Base-by-base conservation (phyloP, 92 coral and sea anemone species). In the Phenganax stokvisi region DNA sequence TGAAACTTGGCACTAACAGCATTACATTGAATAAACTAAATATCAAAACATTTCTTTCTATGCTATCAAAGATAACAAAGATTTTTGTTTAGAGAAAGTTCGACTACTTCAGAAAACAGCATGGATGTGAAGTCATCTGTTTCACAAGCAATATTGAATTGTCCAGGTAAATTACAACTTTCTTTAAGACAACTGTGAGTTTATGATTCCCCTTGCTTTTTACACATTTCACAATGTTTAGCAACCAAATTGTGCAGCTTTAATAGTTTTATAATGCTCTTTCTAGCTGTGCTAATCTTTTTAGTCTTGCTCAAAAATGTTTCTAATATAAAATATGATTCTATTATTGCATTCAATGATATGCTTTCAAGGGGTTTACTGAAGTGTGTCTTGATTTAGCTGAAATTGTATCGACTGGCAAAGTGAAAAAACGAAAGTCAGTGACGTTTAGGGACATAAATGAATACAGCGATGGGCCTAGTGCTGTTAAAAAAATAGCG, bases 351-450 rank as follows among this genome's bases (percentile, higher is more conserved):
- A 37, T 37, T 7, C 65, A 59, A 7, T 13, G 7, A 59, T 12
- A 69, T 30, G 12, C 6, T 9, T 16, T 8, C 54, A 17, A 30
- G 13, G 51, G 3, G 74, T 47, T n/a, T 44, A 15, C 10, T 65
- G n/a, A n/a, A 52, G 10, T 75, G 2, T 29, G 1, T 10, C n/a
- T 76, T 59, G 5, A 37, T 76, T 59, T 15, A 76, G 81, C 51
- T 31, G 61, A 76, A 11, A 31, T 59, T 0, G 77, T 73, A 29
- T 11, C 30, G 71, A 67, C 68, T 3, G 56, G 8, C 25, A 76
- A 76, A 59, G 1, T 20, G 51, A 76, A 44, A 53, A 76, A 76
- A 59, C 55, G 81, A 52, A 76, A 76, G 15, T 57, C 81, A 29
- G 81, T 76, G n/a, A 76, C 81, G 8, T 76, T 76, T 20, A 57